Conservation (phyloP, 2,113 vertebrate species). For the Euleptes europaea region DNA sequence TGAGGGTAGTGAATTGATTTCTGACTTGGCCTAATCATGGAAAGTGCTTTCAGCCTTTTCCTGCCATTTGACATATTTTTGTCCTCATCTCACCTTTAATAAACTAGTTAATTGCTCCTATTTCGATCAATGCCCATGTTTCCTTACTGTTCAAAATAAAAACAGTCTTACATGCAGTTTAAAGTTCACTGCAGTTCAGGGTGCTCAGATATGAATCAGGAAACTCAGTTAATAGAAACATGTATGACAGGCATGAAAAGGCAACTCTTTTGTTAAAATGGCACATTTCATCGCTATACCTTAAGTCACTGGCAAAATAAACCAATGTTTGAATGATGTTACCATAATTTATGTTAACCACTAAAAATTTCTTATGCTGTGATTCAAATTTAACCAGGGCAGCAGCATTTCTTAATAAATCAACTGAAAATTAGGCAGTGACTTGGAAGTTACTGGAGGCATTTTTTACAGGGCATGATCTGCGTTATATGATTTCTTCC, state of each 20-base stretch:
- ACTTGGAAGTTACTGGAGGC: not conserved
- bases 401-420: not conserved
- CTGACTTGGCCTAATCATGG: conserved; percentile 45
- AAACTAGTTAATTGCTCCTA: not conserved
- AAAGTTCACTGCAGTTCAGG: not conserved
- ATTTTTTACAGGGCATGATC: not conserved
- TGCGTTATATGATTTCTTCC: not conserved
- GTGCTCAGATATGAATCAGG: not conserved
- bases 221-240: not conserved
- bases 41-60: conserved; percentile 36
- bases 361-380: not conserved
- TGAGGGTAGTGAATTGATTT: conserved; percentile 6
- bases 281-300: not conserved
- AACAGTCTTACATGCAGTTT: not conserved
- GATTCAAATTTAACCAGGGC: not conserved
- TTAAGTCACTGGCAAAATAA: not conserved
- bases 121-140: not conserved
- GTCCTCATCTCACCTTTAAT: conserved; percentile 1
- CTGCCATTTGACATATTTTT: not conserved
- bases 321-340: not conserved
- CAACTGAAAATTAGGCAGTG: not conserved
- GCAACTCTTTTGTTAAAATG: not conserved
- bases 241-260: not conserved
- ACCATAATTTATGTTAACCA: not conserved
- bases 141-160: not conserved